Base-by-base conservation (phyloP, 2,113 vertebrate genomes). In the Python bivittatus region DNA sequence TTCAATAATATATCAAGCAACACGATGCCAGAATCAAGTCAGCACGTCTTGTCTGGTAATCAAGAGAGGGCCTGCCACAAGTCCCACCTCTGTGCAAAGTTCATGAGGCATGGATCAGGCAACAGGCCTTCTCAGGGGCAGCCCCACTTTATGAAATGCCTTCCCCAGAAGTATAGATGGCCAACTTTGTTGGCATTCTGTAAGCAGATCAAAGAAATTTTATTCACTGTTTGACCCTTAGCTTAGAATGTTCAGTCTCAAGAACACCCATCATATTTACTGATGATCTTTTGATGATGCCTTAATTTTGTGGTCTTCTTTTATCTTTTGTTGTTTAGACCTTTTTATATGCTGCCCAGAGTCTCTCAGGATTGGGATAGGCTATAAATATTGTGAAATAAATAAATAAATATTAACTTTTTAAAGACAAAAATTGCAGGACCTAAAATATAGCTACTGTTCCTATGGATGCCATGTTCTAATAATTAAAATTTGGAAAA, bases 401-500 rank as follows among this genome's bases (percentile, higher is more conserved):
- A 17, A 42, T 3, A 64, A 87, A 85, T 4, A 89, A 58, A 48
- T 48, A 48, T n/a, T n/a, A n/a, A n/a, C n/a, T 92, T 79, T 79
- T 44, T 11, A 15, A 22, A 38, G 60, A 29, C 27, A 13, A 86
- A 68, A 8, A 56, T 13, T 89, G 53, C 9, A 68, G 22, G 57
- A 53, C 56, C 10, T 48, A 84, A 88, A 15, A 64, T 48, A 33
- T 17, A 84, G 61, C 83, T 64, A 83, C 72, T 15, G 92, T 27
- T 33, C 12, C 54, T 91, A 58, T 61, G 29, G 48, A 88, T 68
- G 53, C 5, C 58, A 79, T 93, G 86, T 58, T 83, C 0, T 0
- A 90, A 93, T 56, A 84, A 79, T 0, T 48, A 20, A 91, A 72
- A 90, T 93, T 44, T 88, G 68, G 12, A 58, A 60, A 64, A 56